Percentiles rank a stretch among this genome's conserved stretches.
phyloP scores from a whole-genome alignment of 2,888 invertebrate species.

The Melinaea marsaeus region DNA sequence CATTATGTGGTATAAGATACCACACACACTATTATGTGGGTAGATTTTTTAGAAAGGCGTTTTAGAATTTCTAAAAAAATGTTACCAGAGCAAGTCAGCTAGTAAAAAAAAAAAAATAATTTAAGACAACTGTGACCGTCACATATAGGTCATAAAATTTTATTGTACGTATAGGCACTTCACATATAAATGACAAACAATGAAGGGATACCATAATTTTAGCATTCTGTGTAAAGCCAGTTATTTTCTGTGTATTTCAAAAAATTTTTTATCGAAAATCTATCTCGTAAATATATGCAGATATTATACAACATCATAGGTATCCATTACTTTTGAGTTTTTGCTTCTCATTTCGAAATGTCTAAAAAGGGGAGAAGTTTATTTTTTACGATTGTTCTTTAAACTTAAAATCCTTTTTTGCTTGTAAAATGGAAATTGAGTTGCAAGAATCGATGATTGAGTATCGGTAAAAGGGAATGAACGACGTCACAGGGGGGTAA shows the following conservation, averaged over 20 bases:
- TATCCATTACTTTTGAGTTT: slow-evolving; percentile 14
- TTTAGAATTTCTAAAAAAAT: no score
- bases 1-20: no score
- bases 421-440: slow-evolving; percentile 14
- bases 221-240: no score
- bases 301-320: slow-evolving; percentile 9
- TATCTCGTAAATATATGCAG: slow-evolving; percentile 9
- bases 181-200: no score
- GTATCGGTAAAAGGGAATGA: background rate
- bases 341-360: slow-evolving; percentile 10
- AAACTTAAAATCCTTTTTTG: slow-evolving; percentile 14
- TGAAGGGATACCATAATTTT: no score
- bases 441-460: slow-evolving; percentile 8
- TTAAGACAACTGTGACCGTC: no score
- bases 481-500: background rate
- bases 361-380: slow-evolving; percentile 17
- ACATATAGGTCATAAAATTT: no score
- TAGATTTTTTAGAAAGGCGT: no score
- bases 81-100: no score
- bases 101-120: no score
- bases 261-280: slow-evolving; percentile 9
- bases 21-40: no score
- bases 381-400: slow-evolving; percentile 18
- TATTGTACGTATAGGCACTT: no score
- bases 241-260: slow-evolving; percentile 1